phyloP scores from a whole-genome alignment of 2,113 vertebrate genomes.

The Pleuronectes platessa region DNA sequence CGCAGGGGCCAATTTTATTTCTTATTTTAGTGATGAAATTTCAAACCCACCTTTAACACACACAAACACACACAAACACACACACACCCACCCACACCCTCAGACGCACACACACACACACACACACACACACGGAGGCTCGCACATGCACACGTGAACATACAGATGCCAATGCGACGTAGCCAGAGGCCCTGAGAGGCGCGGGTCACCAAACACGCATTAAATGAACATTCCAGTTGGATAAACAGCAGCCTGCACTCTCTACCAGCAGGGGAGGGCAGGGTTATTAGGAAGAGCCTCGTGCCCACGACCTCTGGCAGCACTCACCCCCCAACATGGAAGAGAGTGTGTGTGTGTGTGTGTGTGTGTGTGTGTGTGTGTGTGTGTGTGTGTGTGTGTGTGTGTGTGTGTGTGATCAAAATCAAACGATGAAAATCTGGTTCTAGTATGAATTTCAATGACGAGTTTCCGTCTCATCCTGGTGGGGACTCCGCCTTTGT shows the following conservation, averaged over 20 bases:
- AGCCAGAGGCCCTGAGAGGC: slow-evolving; percentile 57
- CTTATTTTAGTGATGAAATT: slow-evolving; percentile 66
- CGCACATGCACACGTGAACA: slow-evolving; percentile 19
- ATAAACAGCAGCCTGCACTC: slow-evolving; percentile 71
- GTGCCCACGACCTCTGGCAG: slow-evolving; percentile 36
- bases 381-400: neutral
- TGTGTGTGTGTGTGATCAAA: slow-evolving; percentile 47
- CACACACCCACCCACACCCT: neutral
- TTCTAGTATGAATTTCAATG: slow-evolving; percentile 70
- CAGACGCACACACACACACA: slow-evolving; percentile 3
- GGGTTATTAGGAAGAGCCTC: slow-evolving; percentile 63
- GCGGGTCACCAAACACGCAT: slow-evolving; percentile 62
- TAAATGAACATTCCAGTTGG: slow-evolving; percentile 78
- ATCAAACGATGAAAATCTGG: slow-evolving; percentile 66
- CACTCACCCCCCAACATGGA: slow-evolving; percentile 17
- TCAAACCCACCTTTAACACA: slow-evolving; percentile 35
- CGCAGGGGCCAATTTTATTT: slow-evolving; percentile 59
- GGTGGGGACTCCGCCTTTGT: slow-evolving; percentile 34
- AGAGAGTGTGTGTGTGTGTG: slow-evolving; percentile 18
- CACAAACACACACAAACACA: slow-evolving; percentile 10
- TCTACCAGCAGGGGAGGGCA: slow-evolving; percentile 54
- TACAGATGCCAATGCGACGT: slow-evolving; percentile 39
- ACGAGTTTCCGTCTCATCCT: slow-evolving; percentile 33
- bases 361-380: slow-evolving; percentile 20
- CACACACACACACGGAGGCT: neutral